Evolutionary conservation across 35 echinoderm and acorn worm genomes (phyloP), one percentile per base, ranked within the genome.

Genomic region (Apostichopus japonicus): DNA sequence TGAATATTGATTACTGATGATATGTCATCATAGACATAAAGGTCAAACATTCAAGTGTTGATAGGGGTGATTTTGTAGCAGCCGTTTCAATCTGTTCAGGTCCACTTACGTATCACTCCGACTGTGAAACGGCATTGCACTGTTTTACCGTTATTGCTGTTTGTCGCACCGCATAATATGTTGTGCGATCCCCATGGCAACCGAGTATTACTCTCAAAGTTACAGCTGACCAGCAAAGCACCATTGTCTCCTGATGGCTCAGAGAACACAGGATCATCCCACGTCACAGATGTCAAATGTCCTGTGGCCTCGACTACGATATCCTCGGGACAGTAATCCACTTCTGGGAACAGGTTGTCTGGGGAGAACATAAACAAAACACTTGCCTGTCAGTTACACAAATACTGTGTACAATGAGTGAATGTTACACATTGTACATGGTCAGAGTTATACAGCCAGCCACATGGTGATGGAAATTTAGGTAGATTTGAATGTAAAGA

Each of bases 151-250:
- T 92, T 92, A 17, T 92, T 62, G 16, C 55, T 24, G 24, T 92
- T 92, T 16, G 77, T 92, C n/a, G 91, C 91, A 17, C 33, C 62
- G 53, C 79, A 92, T 56, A 62, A 58, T 7, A 92, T 92, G 58
- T 92, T 92, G 62, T 92, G 72, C 4, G 91, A 61, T 79, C 78
- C 78, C 91, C 91, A 92, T n/a, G 77, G 62, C 6, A 92, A 92
- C 54, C 7, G 22, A 2, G 54, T 83, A 51, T 56, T 78, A 44
- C 15, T 61, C 11, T 62, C 78, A 71, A 75, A 92, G 77, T 83
- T 92, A 55, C 77, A 83, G 54, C 58, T 80, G 54, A 83, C 72
- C 11, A 81, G 51, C 55, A 81, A 55, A 6, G 58, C 77, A 82
- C 61, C 77, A n/a, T 92, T 13, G 72, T 91, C 77, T 23, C 89